A percentile compares a stretch with the other conserved stretches of the same genome.
phyloP scores from a whole-genome alignment of 2,888 invertebrate species.

The Latrodectus hesperus region DNA sequence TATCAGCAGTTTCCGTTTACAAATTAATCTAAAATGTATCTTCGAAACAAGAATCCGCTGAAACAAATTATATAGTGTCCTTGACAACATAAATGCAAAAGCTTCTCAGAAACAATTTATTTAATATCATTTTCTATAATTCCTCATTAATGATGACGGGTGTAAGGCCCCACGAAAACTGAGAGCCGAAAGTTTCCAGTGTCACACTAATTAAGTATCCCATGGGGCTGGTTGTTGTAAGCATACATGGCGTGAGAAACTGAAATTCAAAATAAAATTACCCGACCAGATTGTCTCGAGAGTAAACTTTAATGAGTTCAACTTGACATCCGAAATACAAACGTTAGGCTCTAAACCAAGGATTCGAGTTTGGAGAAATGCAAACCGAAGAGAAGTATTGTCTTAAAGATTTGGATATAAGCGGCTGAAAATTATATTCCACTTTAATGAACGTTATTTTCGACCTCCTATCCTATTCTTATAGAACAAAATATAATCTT shows the following conservation, averaged over 20 bases:
- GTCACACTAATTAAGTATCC: not conserved
- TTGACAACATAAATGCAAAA: too few species aligned
- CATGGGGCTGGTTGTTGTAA: not conserved
- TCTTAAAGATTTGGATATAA: not conserved
- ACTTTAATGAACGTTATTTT: not conserved
- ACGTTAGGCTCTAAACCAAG: not conserved
- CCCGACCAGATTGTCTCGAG: slow-evolving; percentile 20
- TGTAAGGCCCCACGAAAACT: too few species aligned
- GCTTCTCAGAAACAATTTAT: too few species aligned
- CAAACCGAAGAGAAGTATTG: not conserved
- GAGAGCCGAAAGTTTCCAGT: too few species aligned
- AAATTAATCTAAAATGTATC: too few species aligned
- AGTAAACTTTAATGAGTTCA: slow-evolving; percentile 20
- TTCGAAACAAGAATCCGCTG: too few species aligned
- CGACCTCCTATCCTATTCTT: too few species aligned
- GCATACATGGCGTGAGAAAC: slow-evolving; percentile 7
- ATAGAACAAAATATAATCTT: too few species aligned
- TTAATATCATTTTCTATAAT: too few species aligned
- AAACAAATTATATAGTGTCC: too few species aligned
- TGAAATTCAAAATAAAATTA: slow-evolving; percentile 38
- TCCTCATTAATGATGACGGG: too few species aligned
- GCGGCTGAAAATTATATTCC: not conserved
- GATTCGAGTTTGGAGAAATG: not conserved
- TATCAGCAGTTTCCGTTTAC: too few species aligned
- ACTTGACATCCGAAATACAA: slow-evolving; percentile 24